Evolutionary conservation across 1,140 invertebrate genomes (phyloP), one percentile per base, ranked within the genome.

Genomic region (Heliconius eleuchia): DNA sequence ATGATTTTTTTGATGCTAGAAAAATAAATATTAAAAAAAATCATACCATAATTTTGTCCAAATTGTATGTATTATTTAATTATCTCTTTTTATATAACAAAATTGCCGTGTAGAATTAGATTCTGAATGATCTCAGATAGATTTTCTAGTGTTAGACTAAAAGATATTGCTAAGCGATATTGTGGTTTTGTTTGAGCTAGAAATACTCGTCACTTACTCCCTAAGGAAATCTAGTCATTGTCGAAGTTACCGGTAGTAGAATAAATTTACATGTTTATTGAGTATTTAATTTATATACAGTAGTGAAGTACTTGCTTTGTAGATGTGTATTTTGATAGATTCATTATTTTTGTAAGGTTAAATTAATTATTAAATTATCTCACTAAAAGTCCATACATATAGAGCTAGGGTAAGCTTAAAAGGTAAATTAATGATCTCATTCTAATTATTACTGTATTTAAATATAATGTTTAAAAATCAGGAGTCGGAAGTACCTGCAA

Each of bases 141-240:
- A 60, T 71, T 74, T 76, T 46, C 42, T 76, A 72, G 46, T 57
- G 27, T 70, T 77, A 80, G 75, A 19, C 5, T 27, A 78, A 76
- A 82, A 66, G 85, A 87, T 90, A 92, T 91, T 94, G 91, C 91
- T 85, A 92, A 92, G 91, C 91, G 89, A 94, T 92, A 92, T 89
- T 91, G 91, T 92, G 90, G 92, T 88, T 86, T 85, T 87, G 84
- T 74, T 80, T 82, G 81, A 42, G 72, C 71, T 74, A 78, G 55
- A 39, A 72, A 73, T 55, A 73, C 73, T 77, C 34, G 76, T 74
- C 23, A 83, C 73, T 82, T 71, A 77, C 66, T 71, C 55, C 57
- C 72, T 42, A 77, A 66, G 71, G 71, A 74, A 77, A 57, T 72
- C 55, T 74, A 77, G 73, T 52, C 39, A 13, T 82, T 77, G 75